phyloP scores from a whole-genome alignment of 2,797 vertebrate genomes.

The Scleropages formosus region DNA sequence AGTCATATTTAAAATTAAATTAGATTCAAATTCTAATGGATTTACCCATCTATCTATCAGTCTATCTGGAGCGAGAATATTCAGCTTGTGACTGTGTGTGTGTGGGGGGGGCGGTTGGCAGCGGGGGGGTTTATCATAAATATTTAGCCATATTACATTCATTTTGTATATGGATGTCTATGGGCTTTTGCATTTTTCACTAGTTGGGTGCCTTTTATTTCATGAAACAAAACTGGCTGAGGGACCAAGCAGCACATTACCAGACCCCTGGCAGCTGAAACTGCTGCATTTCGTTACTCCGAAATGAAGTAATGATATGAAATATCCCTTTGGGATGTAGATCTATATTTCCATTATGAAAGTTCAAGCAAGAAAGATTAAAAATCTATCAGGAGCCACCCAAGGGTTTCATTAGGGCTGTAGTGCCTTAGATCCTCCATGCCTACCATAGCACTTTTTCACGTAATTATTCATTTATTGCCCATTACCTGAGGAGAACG shows the following conservation, averaged over 20 bases:
- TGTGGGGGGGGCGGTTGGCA: background rate
- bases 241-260: background rate
- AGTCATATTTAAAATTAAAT: no score
- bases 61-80: background rate
- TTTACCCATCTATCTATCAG: no score
- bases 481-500: constrained; percentile 29
- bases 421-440: constrained; percentile 26
- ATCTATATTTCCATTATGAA: constrained; percentile 33
- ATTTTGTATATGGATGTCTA: background rate
- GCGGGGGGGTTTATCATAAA: background rate
- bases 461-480: constrained; percentile 38
- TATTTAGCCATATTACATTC: background rate
- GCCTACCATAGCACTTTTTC: constrained; percentile 38
- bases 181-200: background rate
- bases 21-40: no score
- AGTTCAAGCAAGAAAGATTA: constrained; percentile 39
- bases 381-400: constrained; percentile 37
- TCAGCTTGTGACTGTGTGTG: background rate
- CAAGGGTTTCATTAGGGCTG: constrained; percentile 38
- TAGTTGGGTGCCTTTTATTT: background rate
- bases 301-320: constrained; percentile 36
- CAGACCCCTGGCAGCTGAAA: constrained; percentile 14
- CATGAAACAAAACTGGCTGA: background rate
- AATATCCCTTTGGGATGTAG: constrained; percentile 28
- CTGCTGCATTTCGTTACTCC: constrained; percentile 35